Base-by-base conservation (phyloP, 2,888 invertebrate genomes). In the Diarsia brunnea region DNA sequence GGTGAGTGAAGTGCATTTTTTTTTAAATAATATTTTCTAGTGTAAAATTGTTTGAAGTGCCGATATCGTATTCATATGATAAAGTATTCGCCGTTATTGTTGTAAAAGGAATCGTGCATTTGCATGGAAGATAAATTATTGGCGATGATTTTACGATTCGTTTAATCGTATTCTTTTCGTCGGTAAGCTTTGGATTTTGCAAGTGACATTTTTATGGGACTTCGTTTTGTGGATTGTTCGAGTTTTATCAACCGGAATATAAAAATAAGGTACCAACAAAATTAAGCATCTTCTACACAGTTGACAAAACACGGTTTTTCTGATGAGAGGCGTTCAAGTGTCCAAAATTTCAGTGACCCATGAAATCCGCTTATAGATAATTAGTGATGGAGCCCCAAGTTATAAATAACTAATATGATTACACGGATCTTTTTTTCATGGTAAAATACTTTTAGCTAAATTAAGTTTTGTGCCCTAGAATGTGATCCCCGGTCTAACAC, bases 1-100 rank as follows among this genome's bases (percentile, higher is more conserved):
- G 91, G 93, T 93, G 92, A 92, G 94, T 94, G 92, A 76, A 86
- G 92, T 93, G 93, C 73, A 73, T 82, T 86, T 85, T 76, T 78
- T 73, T 53, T 43, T 16, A 24, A 63, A 69, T 65, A 16, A 70
- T 75, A 84, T 87, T 78, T 82, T 74, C 70, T 71, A 72, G 84
- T 88, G 88, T 86, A 71, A 80, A 81, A 81, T 85, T 78, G 73
- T 79, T 82, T 73, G 51, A 80, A 88, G 89, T 87, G 87, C 31
- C 21, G 47, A 72, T 82, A 71, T 64, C 53, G 31, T 75, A 71
- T 75, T 65, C 38, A 66, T 67, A 71, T 58, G 71, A 77, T 78
- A 71, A 83, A 76, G 67, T 80, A 84, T 84, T 69, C 19, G 47
- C 71, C 67, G 78, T 61, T 86, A 71, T 78, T 79, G 69, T 78